A percentile compares a stretch with the other conserved stretches of the same genome.
phyloP scores from a whole-genome alignment of 2,888 invertebrate genomes.

The Schizaphis graminum region DNA sequence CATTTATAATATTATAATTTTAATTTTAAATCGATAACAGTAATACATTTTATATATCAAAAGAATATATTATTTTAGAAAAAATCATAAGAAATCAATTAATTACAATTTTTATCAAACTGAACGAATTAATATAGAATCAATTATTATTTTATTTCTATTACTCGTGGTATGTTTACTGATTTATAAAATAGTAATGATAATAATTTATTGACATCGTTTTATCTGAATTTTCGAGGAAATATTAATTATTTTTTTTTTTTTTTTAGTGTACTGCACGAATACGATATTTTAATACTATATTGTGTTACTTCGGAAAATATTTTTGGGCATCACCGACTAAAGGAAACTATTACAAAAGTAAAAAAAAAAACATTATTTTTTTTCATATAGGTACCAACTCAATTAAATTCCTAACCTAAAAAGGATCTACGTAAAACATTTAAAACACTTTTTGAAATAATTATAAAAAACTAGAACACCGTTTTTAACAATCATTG shows the following conservation, averaged over 20 bases:
- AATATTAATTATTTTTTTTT: neutral
- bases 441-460: neutral
- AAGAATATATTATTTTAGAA: neutral
- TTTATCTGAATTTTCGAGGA: neutral
- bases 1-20: neutral
- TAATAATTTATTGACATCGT: neutral
- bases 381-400: neutral
- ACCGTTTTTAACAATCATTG: neutral
- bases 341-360: neutral
- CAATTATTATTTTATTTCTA: neutral
- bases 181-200: neutral
- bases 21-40: neutral
- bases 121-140: neutral
- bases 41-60: neutral
- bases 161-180: neutral
- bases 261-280: neutral
- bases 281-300: neutral
- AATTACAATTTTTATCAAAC: neutral
- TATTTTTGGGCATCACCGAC: neutral
- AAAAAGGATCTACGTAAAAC: neutral
- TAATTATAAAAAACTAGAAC: neutral
- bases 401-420: neutral
- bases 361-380: no score
- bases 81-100: neutral
- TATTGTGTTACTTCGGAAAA: neutral